Percentiles rank a stretch among this genome's conserved stretches.
Conservation (phyloP, 2,888 invertebrate species). For the Unio pictorum region DNA sequence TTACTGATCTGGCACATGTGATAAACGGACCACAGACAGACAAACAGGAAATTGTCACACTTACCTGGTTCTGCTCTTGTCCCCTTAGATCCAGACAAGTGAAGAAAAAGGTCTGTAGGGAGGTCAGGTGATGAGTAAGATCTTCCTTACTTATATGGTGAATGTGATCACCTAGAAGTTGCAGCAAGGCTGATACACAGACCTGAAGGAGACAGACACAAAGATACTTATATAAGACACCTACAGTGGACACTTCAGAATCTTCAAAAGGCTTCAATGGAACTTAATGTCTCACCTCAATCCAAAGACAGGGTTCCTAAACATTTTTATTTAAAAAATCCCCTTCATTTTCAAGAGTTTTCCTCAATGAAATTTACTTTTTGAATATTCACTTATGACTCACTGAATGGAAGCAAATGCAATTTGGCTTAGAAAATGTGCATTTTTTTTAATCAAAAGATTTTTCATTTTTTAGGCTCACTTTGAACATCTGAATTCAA, state of each 20-base stretch:
- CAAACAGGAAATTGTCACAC: slow-evolving; percentile 76
- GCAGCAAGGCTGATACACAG: slow-evolving; percentile 76
- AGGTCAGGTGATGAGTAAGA: slow-evolving; percentile 78
- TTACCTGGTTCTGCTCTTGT: slow-evolving; percentile 25
- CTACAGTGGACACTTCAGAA: not conserved
- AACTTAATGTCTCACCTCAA: no score
- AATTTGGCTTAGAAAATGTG: no score
- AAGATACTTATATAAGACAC: no score
- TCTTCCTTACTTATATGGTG: slow-evolving; percentile 77
- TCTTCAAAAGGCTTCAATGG: not conserved
- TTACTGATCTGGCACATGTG: slow-evolving; percentile 78
- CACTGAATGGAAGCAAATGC: no score
- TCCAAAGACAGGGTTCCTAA: no score
- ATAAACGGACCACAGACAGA: slow-evolving; percentile 79
- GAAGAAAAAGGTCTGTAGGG: slow-evolving; percentile 84
- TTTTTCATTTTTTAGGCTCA: no score
- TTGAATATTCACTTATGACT: no score
- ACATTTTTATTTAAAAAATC: no score
- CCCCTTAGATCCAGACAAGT: slow-evolving; percentile 71
- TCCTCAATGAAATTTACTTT: no score
- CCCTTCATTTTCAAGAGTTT: no score
- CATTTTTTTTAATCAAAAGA: no score
- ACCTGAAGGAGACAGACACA: slow-evolving; percentile 25
- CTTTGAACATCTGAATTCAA: no score
- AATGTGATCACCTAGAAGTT: slow-evolving; percentile 83